Conservation (phyloP, 2,113 vertebrate genomes). For the Oriolus oriolus region DNA sequence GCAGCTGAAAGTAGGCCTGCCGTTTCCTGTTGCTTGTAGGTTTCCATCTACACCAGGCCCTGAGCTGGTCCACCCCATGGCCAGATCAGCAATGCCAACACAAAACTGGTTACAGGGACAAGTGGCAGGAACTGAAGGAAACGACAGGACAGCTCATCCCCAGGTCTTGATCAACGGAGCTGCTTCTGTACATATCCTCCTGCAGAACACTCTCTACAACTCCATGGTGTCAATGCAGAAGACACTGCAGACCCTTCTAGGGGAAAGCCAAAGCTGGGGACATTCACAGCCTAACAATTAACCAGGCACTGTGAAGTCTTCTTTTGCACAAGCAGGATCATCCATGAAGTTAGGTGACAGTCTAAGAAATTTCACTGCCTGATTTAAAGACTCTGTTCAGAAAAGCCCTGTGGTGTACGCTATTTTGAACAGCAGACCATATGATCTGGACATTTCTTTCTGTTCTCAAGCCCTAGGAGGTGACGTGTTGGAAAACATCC, state of each 20-base stretch:
- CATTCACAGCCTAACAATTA: not conserved
- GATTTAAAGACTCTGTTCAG: not conserved
- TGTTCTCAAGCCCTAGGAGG: not conserved
- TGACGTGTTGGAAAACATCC: not conserved
- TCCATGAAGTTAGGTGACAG: not conserved
- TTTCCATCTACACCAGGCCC: not conserved
- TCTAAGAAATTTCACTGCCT: not conserved
- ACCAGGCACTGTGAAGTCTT: not conserved
- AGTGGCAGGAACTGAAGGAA: not conserved
- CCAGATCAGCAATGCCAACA: not conserved
- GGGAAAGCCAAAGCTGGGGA: not conserved
- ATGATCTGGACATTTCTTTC: not conserved
- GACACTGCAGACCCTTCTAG: not conserved
- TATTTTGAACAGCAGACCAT: not conserved
- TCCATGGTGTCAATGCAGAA: accelerated
- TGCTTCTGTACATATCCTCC: not conserved
- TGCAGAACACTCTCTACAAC: not conserved
- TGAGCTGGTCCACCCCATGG: not conserved
- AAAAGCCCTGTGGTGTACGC: not conserved
- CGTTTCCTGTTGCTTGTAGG: not conserved
- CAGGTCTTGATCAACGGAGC: not conserved
- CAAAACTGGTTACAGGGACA: not conserved
- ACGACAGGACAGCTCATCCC: not conserved
- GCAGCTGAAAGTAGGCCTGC: not conserved
- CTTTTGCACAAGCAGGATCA: not conserved